Percentiles rank a stretch among this genome's conserved stretches.
These are phyloP conservation scores for Cyprinodon diabolis DNA, from an alignment of 2,797 vertebrate species.

Conservation along the genomic window DNA sequence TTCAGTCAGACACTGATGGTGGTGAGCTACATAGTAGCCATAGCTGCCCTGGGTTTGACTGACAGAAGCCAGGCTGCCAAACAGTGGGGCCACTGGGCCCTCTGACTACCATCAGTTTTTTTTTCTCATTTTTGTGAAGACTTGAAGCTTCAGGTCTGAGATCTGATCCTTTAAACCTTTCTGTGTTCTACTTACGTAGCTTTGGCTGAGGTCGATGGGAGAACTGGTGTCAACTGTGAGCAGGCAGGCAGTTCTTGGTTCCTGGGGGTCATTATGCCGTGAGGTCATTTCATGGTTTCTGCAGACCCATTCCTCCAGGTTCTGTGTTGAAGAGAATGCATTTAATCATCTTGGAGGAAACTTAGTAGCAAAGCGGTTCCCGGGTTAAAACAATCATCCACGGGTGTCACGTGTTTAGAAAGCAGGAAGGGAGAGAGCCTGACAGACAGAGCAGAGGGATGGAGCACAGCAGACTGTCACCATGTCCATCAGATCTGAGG, in stretches of 20 bases:
- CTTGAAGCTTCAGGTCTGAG: not conserved
- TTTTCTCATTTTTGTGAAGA: not conserved
- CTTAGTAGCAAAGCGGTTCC: not conserved
- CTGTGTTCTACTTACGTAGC: slow-evolving; percentile 25
- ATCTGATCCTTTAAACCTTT: not conserved
- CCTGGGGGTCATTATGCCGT: slow-evolving; percentile 22
- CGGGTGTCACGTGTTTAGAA: too few species aligned
- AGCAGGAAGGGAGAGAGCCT: not conserved
- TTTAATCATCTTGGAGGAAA: not conserved
- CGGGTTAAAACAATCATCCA: too few species aligned
- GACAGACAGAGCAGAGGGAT: not conserved
- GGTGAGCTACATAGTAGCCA: too few species aligned
- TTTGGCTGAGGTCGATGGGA: slow-evolving; percentile 73
- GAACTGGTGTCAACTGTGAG: slow-evolving; percentile 63
- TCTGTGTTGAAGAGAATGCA: slow-evolving; percentile 60
- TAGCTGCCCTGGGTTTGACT: too few species aligned
- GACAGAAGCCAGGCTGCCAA: too few species aligned
- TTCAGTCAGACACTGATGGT: too few species aligned
- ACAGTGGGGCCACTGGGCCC: too few species aligned
- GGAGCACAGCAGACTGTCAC: slow-evolving; percentile 2
- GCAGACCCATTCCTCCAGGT: slow-evolving; percentile 80
- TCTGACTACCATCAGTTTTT: too few species aligned
- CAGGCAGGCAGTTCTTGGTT: slow-evolving; percentile 36
- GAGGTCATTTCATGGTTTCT: slow-evolving; percentile 77
- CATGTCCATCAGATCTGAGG: slow-evolving; percentile 11